Percentiles rank a stretch among this genome's conserved stretches.
phyloP scores from a whole-genome alignment of 2,797 vertebrate genomes.

The Tokudaia muenninki region DNA sequence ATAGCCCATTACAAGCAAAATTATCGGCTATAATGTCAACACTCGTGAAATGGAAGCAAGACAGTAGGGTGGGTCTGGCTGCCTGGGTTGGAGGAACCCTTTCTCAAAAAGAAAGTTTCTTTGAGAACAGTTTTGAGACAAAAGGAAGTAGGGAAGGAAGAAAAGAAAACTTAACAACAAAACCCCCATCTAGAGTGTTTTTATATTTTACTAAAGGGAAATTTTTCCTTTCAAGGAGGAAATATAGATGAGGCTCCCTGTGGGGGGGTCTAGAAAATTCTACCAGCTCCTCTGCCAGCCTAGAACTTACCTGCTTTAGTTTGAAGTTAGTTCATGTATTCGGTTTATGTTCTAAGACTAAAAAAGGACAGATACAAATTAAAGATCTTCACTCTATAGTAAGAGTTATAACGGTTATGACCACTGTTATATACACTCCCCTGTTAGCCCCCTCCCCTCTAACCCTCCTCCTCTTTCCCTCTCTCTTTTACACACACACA shows the following conservation, averaged over 20 bases:
- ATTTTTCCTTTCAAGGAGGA: not conserved
- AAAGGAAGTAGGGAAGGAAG: rapidly evolving
- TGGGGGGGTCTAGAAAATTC: not conserved
- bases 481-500: not conserved
- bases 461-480: not conserved
- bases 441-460: not conserved
- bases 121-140: not conserved
- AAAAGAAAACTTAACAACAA: not conserved
- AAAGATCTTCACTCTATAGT: not conserved
- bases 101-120: not conserved
- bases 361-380: not conserved
- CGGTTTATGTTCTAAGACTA: not conserved
- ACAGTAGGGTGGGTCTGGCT: too few relatives aligned
- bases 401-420: not conserved
- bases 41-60: not conserved
- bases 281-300: not conserved
- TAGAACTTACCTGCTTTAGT: not conserved
- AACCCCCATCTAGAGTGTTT: not conserved
- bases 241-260: not conserved
- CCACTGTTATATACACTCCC: not conserved
- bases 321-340: not conserved
- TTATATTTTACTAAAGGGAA: conserved; percentile 4
- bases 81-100: not conserved
- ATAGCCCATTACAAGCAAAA: conserved; percentile 15
- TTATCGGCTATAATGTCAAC: not conserved